A percentile compares a stretch with the other conserved stretches of the same genome.
These are phyloP conservation scores for Tuta absoluta DNA, from an alignment of 2,888 invertebrate species.

Conservation along the genomic window DNA sequence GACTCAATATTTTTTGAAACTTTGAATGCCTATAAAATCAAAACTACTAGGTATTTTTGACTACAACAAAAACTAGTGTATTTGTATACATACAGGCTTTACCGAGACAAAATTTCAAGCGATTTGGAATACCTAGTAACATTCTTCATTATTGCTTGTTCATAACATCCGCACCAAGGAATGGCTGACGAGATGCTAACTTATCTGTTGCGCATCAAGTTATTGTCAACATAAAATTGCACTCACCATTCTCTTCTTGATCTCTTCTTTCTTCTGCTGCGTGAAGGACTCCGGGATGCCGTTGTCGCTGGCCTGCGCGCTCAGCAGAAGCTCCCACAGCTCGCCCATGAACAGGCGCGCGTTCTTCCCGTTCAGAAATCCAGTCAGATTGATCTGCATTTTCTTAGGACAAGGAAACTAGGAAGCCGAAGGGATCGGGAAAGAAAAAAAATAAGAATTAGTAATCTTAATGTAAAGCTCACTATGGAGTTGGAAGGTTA, in stretches of 20 bases:
- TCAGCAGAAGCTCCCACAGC: constrained; percentile 96
- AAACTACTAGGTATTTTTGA: too few species aligned
- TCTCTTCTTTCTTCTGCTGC: constrained; percentile 98
- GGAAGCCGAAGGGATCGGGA: constrained; percentile 75
- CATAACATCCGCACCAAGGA: too few species aligned
- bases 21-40: too few species aligned
- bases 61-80: too few species aligned
- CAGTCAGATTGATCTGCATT: constrained; percentile 99
- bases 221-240: too few species aligned
- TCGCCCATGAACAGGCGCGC: constrained; percentile 99
- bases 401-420: constrained; percentile 98
- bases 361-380: constrained; percentile 98
- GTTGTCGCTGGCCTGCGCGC: constrained; percentile 96
- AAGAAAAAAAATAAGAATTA: constrained; percentile 63
- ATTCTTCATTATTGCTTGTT: too few species aligned
- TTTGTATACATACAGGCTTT: too few species aligned
- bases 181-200: too few species aligned
- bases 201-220: too few species aligned
- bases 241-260: constrained; percentile 92
- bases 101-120: too few species aligned
- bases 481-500: constrained; percentile 12
- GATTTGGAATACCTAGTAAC: too few species aligned
- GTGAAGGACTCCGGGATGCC: constrained; percentile 98
- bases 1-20: too few species aligned
- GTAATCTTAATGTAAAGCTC: constrained; percentile 40